Base-by-base conservation (phyloP, 2,888 invertebrate genomes). In the Gandaritis pyraliata region DNA sequence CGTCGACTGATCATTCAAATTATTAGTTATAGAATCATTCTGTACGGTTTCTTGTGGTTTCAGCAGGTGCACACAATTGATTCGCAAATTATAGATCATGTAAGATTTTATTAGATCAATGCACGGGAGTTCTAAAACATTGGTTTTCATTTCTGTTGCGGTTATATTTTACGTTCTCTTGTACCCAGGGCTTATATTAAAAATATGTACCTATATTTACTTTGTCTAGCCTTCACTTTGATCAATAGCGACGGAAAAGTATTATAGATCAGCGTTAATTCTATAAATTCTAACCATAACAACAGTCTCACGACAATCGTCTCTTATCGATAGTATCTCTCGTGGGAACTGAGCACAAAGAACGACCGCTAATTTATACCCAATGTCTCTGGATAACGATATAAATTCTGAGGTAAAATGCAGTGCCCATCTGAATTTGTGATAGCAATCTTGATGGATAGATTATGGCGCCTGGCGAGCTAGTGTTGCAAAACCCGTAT, bases 391-490 rank as follows among this genome's bases (percentile, higher is more conserved):
- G 70, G 73, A 75, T 78, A 78, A 76, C 81, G 76, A 80, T 82
- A 83, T 82, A 82, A 80, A 82, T 80, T 78, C 76, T 75, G 73
- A 72, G 72, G 75, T 76, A 78, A 82, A 81, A 83, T 77, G 80
- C 80, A 76, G 71, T 77, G 76, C 72, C 80, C 79, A 82, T 82
- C 80, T 83, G 77, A 81, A 83, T 82, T 76, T 72, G 71, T 71
- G 86, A 87, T 87, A 82, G 69, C 63, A 56, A 88, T 89, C 87
- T 83, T 84, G 86, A 86, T 85, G 76, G 81, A 85, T 82, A 83
- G 81, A 84, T 83, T 80, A 80, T 75, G 78, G 78, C 76, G 77
- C 77, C 77, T 68, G 66, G 69, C 66, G 59, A 68, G 54, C 70
- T 73, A 74, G 74, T 69, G 74, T 66, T 71, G 76, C 57, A 64